Conservation (phyloP, 1,140 invertebrate species). For the Leguminivora glycinivorella region DNA sequence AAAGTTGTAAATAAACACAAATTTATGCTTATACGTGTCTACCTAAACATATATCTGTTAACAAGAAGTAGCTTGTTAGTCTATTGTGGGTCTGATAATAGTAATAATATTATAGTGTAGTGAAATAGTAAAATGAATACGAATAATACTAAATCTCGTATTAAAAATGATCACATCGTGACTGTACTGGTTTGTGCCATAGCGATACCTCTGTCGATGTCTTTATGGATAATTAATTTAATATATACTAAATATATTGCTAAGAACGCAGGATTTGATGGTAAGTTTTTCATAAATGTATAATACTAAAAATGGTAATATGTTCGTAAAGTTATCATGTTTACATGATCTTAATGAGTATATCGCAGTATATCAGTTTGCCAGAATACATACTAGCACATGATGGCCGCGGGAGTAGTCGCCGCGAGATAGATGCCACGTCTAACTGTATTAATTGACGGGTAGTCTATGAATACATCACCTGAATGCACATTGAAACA, state of each 20-base stretch:
- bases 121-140: neutral
- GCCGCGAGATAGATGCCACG: no score
- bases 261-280: conserved; percentile 75
- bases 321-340: neutral
- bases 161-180: conserved; percentile 73
- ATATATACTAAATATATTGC: conserved; percentile 82
- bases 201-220: conserved; percentile 85
- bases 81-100: neutral
- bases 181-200: conserved; percentile 83
- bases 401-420: no score
- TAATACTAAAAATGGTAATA: neutral
- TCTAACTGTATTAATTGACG: no score
- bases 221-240: conserved; percentile 86
- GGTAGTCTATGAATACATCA: neutral
- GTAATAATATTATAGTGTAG: neutral
- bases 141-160: conserved; percentile 27
- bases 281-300: conserved; percentile 60
- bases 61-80: neutral
- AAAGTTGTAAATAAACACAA: conserved; percentile 12
- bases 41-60: neutral
- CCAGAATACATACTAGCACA: no score
- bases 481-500: neutral
- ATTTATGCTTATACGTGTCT: neutral
- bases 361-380: neutral
- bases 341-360: conserved; percentile 1